Conservation (phyloP, 2,888 invertebrate species). For the Bombylius major region DNA sequence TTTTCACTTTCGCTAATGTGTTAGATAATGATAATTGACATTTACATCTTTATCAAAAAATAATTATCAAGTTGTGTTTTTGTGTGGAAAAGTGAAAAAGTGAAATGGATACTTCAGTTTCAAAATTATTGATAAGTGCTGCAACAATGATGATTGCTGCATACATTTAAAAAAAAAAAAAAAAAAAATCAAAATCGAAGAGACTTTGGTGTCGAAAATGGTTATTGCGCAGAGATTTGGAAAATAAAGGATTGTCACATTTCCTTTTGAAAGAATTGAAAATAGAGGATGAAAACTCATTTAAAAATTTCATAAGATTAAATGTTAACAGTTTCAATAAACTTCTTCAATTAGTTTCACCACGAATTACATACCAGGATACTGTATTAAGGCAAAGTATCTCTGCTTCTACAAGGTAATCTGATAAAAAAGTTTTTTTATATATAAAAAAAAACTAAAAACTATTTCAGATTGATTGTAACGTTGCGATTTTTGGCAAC, state of each 20-base stretch:
- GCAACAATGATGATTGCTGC: neutral
- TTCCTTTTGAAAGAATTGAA: neutral
- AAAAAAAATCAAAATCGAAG: neutral
- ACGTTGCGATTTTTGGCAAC: conserved; percentile 2
- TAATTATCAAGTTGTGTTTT: no score
- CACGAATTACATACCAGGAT: neutral
- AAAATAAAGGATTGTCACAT: neutral
- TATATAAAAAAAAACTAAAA: no score
- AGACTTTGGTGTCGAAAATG: neutral
- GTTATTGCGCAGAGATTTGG: neutral
- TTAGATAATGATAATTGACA: no score
- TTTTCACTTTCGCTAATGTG: no score
- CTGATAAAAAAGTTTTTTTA: neutral
- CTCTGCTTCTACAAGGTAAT: neutral
- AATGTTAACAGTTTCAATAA: neutral
- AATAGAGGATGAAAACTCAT: neutral
- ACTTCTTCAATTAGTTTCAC: neutral
- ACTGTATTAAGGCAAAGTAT: neutral
- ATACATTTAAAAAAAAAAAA: neutral
- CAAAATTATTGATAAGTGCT: neutral
- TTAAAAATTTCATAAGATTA: neutral
- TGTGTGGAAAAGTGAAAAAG: no score
- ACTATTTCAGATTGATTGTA: neutral
- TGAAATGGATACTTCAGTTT: no score
- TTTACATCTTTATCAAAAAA: no score